Conservation (phyloP, 1,140 invertebrate species). For the Dreissena rostriformis region DNA sequence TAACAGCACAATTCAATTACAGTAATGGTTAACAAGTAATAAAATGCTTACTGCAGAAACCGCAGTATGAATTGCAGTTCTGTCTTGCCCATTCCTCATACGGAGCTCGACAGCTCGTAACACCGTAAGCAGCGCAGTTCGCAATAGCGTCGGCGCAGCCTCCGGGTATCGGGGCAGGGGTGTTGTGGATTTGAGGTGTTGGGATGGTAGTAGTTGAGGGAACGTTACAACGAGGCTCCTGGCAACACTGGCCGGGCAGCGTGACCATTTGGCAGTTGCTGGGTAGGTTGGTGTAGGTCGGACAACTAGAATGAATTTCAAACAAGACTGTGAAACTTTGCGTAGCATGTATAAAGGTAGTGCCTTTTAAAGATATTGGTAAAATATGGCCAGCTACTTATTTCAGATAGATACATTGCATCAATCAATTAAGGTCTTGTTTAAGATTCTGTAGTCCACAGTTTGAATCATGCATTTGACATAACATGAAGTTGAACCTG, state of each 20-base stretch:
- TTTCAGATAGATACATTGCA: no score
- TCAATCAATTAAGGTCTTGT: no score
- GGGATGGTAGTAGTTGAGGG: conserved; percentile 22
- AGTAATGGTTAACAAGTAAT: not conserved
- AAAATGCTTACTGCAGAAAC: conserved; percentile 65
- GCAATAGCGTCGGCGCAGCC: conserved; percentile 47
- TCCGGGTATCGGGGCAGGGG: conserved; percentile 20
- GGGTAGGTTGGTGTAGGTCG: conserved; percentile 64
- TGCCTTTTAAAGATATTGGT: no score
- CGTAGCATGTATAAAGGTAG: no score
- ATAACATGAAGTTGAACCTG: no score
- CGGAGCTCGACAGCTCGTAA: conserved; percentile 46
- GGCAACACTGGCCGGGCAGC: conserved; percentile 66
- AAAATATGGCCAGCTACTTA: no score
- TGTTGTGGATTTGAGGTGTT: conserved; percentile 21
- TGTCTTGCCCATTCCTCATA: conserved; percentile 66
- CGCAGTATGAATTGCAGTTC: conserved; percentile 70
- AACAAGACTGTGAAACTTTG: no score
- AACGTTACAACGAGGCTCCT: conserved; percentile 56
- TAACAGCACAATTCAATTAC: no score
- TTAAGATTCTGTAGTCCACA: no score
- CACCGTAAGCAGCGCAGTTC: conserved; percentile 58
- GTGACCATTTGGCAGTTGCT: conserved; percentile 57
- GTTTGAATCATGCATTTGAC: no score
- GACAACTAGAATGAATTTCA: conserved; percentile 57